Conservation (phyloP, 2,888 invertebrate genomes). For the Tetramorium bicarinatum region DNA sequence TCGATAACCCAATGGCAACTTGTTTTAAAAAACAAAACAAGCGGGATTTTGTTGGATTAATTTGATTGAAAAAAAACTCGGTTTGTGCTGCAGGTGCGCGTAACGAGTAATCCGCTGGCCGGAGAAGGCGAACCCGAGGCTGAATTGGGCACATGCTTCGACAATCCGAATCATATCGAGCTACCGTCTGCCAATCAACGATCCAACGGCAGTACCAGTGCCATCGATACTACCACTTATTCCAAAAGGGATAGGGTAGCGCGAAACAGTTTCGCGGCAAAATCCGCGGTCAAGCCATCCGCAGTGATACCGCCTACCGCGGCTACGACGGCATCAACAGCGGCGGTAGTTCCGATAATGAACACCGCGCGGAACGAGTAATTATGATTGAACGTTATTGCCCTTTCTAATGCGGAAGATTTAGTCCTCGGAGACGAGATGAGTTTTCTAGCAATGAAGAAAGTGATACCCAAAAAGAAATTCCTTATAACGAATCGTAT, state of each 20-base stretch:
- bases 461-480: background rate
- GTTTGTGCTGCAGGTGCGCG: conserved; percentile 88
- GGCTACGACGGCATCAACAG: conserved; percentile 67
- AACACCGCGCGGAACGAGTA: conserved; percentile 82
- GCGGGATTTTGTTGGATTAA: conserved; percentile 13
- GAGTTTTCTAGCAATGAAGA: background rate
- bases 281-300: conserved; percentile 69
- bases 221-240: conserved; percentile 91
- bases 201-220: conserved; percentile 77
- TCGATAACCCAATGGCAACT: background rate
- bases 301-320: conserved; percentile 67
- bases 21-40: conserved; percentile 31
- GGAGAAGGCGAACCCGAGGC: conserved; percentile 86
- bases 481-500: background rate
- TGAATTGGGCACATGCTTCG: conserved; percentile 90
- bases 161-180: conserved; percentile 92
- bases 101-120: conserved; percentile 92
- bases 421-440: background rate
- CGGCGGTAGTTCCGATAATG: conserved; percentile 62
- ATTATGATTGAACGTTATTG: conserved; percentile 29
- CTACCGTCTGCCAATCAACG: conserved; percentile 87
- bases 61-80: conserved; percentile 31
- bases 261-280: conserved; percentile 77
- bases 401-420: background rate
- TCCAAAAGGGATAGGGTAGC: conserved; percentile 89